These are phyloP conservation scores for Bombyx mandarina DNA, from an alignment of 1,140 invertebrate species.

Conservation along the genomic window DNA sequence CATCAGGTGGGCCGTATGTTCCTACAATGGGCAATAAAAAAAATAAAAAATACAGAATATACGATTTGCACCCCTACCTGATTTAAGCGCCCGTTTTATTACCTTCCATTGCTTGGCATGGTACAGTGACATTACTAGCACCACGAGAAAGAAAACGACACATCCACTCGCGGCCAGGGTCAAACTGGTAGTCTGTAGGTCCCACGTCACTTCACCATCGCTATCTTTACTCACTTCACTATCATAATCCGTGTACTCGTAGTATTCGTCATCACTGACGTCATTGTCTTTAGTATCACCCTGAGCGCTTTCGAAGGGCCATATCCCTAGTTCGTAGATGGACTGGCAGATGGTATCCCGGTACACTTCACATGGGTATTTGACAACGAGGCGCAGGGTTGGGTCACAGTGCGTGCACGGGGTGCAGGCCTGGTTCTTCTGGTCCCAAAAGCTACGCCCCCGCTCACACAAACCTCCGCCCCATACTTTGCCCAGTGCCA, in stretches of 20 bases:
- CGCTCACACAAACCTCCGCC: slow-evolving; percentile 60
- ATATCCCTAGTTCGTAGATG: slow-evolving; percentile 71
- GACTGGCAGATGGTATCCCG: slow-evolving; percentile 76
- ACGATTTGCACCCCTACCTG: slow-evolving; percentile 50
- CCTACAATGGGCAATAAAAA: too few relatives aligned
- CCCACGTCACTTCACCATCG: slow-evolving; percentile 56
- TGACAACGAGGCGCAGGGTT: slow-evolving; percentile 66
- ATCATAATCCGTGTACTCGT: slow-evolving; percentile 49
- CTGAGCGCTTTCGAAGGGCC: slow-evolving; percentile 61
- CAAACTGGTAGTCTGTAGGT: slow-evolving; percentile 71
- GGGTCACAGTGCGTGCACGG: slow-evolving; percentile 76
- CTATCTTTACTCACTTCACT: slow-evolving; percentile 48
- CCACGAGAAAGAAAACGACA: slow-evolving; percentile 74
- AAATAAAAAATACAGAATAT: too few relatives aligned
- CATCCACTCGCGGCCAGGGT: slow-evolving; percentile 73
- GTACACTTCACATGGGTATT: slow-evolving; percentile 75
- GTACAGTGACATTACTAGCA: slow-evolving; percentile 70
- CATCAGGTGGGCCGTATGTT: too few relatives aligned
- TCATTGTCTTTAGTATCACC: slow-evolving; percentile 34
- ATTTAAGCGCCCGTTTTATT: slow-evolving; percentile 72
- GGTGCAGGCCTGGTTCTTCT: slow-evolving; percentile 70
- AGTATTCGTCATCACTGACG: slow-evolving; percentile 51
- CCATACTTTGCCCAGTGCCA: slow-evolving; percentile 45
- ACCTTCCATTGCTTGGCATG: slow-evolving; percentile 74
- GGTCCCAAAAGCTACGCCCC: slow-evolving; percentile 72